Conservation (phyloP, 2,113 vertebrate genomes). For the Salvelinus fontinalis region DNA sequence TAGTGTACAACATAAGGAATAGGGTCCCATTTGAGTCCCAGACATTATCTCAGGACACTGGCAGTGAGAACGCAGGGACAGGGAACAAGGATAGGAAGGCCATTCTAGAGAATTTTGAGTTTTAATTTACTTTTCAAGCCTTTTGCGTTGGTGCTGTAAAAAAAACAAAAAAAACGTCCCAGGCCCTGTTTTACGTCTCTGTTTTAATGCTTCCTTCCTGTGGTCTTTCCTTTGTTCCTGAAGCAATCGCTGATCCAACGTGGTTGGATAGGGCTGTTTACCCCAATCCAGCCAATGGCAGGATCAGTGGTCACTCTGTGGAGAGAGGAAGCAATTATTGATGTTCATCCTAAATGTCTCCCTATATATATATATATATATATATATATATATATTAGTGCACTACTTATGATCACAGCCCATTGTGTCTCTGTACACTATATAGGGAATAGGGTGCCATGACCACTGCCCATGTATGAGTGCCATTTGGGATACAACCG, state of each 20-base stretch:
- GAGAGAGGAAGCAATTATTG: not conserved
- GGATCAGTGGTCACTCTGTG: not conserved
- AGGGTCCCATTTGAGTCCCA: too few relatives aligned
- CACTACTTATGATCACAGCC: too few relatives aligned
- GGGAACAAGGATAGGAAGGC: not conserved
- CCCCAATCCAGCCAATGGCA: too few relatives aligned
- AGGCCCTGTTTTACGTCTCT: not conserved
- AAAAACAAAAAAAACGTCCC: too few relatives aligned
- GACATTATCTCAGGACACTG: not conserved
- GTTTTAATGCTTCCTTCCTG: not conserved
- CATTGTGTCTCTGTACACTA: too few relatives aligned
- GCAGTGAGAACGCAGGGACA: not conserved
- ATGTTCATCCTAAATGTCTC: not conserved
- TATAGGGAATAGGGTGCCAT: too few relatives aligned
- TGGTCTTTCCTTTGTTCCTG: not conserved
- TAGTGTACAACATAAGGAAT: too few relatives aligned
- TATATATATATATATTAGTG: too few relatives aligned
- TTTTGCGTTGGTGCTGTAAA: too few relatives aligned
- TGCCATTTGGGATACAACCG: not conserved
- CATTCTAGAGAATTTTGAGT: not conserved
- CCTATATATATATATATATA: too few relatives aligned
- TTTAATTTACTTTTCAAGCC: not conserved
- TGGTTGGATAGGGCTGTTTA: not conserved
- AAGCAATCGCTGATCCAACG: not conserved
- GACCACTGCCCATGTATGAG: too few relatives aligned